These are phyloP conservation scores for Leucophora obtusa DNA, from an alignment of 2,888 invertebrate genomes.

Conservation along the genomic window DNA sequence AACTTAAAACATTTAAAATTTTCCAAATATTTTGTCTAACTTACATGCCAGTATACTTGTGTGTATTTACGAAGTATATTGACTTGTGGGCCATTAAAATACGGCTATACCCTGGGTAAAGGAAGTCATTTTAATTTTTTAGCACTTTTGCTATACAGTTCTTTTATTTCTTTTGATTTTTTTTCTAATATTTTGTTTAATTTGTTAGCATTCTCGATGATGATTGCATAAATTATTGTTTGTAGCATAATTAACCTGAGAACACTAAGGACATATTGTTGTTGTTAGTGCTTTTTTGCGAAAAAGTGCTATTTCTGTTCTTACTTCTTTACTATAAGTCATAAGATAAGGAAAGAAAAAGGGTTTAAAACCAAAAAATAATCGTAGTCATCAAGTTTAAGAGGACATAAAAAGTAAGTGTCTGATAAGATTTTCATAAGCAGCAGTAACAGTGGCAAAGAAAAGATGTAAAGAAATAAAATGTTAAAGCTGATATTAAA, in stretches of 20 bases:
- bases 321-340: background rate
- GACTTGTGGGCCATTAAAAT: too few species aligned
- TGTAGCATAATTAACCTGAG: conserved; percentile 73
- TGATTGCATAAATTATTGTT: conserved; percentile 70
- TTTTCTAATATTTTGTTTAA: background rate
- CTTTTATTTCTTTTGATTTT: background rate
- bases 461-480: too few species aligned
- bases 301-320: background rate
- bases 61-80: too few species aligned
- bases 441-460: background rate
- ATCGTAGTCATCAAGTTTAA: background rate
- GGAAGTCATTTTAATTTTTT: background rate
- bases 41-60: too few species aligned
- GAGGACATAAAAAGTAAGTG: background rate
- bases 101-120: too few species aligned
- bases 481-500: too few species aligned
- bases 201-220: background rate
- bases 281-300: background rate
- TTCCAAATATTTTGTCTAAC: too few species aligned
- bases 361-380: background rate
- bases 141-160: background rate
- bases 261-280: background rate
- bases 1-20: too few species aligned
- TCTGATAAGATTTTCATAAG: background rate
- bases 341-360: conserved; percentile 4